These are phyloP conservation scores for Meliscaeva auricollis DNA, from an alignment of 2,888 invertebrate species.

Conservation along the genomic window DNA sequence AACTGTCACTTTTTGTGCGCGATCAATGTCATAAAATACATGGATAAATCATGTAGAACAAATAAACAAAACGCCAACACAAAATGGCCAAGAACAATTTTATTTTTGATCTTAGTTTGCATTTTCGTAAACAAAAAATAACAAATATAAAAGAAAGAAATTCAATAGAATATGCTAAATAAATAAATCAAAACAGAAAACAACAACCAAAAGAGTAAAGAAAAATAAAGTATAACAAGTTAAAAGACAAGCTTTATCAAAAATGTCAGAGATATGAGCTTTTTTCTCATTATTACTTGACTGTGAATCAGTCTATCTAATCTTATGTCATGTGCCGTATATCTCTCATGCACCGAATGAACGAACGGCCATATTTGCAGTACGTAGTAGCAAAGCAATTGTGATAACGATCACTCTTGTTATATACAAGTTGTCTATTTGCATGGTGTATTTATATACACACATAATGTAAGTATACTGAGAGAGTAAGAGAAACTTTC, in stretches of 20 bases:
- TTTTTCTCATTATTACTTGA: constrained; percentile 21
- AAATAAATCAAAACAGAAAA: constrained; percentile 5
- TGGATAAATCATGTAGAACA: constrained; percentile 16
- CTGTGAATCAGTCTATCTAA: not conserved
- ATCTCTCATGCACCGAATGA: not conserved
- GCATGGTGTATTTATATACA: not conserved
- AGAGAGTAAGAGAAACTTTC: constrained; percentile 52
- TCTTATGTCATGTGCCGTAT: constrained; percentile 11
- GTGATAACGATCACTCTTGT: constrained; percentile 16
- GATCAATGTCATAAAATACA: constrained; percentile 52
- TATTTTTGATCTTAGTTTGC: constrained; percentile 15
- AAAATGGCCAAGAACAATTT: constrained; percentile 7
- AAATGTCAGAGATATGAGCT: constrained; percentile 30
- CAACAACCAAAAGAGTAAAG: not conserved
- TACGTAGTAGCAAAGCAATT: not conserved
- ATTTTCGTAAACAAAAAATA: constrained; percentile 39
- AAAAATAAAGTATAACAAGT: constrained; percentile 5
- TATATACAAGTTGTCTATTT: not conserved
- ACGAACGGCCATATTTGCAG: constrained; percentile 31
- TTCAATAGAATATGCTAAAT: constrained; percentile 19
- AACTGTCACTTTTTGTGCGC: constrained; percentile 36
- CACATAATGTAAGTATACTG: not conserved
- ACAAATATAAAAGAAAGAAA: constrained; percentile 14
- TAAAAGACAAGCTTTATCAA: constrained; percentile 30
- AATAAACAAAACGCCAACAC: constrained; percentile 31